These are phyloP conservation scores for Sebastes iracundus DNA, from an alignment of 2,797 vertebrate genomes.

Conservation along the genomic window DNA sequence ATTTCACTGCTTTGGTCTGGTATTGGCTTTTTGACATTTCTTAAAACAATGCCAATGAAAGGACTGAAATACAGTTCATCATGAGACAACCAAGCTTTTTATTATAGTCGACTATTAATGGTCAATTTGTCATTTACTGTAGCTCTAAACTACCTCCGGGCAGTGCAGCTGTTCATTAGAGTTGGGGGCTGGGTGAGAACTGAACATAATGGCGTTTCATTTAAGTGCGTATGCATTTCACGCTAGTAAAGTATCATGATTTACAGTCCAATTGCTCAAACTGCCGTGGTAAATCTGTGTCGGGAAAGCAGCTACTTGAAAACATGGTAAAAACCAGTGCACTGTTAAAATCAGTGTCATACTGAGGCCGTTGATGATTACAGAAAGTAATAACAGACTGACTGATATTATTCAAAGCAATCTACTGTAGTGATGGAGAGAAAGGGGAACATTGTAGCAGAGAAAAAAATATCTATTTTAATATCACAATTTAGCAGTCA, in stretches of 20 bases:
- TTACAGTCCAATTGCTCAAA: conserved; percentile 53
- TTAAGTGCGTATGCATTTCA: conserved; percentile 62
- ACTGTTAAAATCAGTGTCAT: conserved; percentile 11
- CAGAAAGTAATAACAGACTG: conserved; percentile 30
- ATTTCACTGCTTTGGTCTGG: conserved; percentile 33
- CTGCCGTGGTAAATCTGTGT: conserved; percentile 46
- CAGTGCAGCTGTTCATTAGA: conserved; percentile 56
- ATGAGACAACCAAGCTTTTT: conserved; percentile 61
- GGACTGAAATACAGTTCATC: conserved; percentile 45
- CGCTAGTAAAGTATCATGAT: conserved; percentile 53
- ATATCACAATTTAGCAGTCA: conserved; percentile 28
- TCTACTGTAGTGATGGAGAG: conserved; percentile 2
- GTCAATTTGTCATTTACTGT: conserved; percentile 66
- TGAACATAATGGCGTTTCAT: conserved; percentile 45
- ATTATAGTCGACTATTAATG: conserved; percentile 58
- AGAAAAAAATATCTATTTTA: conserved; percentile 19
- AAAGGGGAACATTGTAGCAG: conserved; percentile 6
- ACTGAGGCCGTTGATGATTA: conserved; percentile 28
- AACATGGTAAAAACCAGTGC: conserved; percentile 30
- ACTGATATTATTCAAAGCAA: conserved; percentile 25
- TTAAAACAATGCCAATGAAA: conserved; percentile 40
- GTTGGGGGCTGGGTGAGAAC: conserved; percentile 23
- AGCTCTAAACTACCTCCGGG: conserved; percentile 54
- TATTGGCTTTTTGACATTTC: conserved; percentile 59
- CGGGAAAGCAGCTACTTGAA: conserved; percentile 23